phyloP scores from a whole-genome alignment of 2,888 invertebrate genomes.

The Micoletzkya japonica region DNA sequence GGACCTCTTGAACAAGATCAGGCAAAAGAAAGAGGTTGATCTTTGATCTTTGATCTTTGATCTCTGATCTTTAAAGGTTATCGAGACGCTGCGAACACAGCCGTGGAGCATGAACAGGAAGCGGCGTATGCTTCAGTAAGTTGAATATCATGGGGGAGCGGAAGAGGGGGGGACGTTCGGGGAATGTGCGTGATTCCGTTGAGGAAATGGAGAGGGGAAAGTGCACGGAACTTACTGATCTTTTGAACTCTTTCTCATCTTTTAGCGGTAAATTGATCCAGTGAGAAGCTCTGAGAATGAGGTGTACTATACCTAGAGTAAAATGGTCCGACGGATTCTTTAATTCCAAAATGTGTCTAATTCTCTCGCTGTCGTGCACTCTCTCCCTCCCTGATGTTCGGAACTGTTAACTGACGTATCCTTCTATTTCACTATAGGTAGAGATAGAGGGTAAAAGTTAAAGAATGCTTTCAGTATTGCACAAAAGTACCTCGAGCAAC shows the following conservation, averaged over 20 bases:
- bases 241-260: background rate
- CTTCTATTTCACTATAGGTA: background rate
- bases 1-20: slow-evolving; percentile 63
- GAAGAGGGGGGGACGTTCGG: too few species aligned
- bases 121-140: slow-evolving; percentile 60
- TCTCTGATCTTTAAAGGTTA: slow-evolving; percentile 41
- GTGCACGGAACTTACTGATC: background rate
- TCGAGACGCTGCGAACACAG: slow-evolving; percentile 64
- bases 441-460: background rate
- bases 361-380: too few species aligned
- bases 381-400: too few species aligned
- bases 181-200: too few species aligned
- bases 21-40: slow-evolving; percentile 64
- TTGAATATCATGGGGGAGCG: slow-evolving; percentile 4
- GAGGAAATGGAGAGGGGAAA: too few species aligned
- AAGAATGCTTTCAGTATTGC: slow-evolving; percentile 58
- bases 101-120: slow-evolving; percentile 66
- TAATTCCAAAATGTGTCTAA: too few species aligned
- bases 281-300: background rate
- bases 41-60: background rate
- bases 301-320: background rate
- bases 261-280: background rate
- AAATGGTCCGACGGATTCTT: background rate
- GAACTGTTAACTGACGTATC: background rate
- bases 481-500: slow-evolving; percentile 64